Evolutionary conservation across 2,113 vertebrate species (phyloP).

Genomic region (Tichodroma muraria): DNA sequence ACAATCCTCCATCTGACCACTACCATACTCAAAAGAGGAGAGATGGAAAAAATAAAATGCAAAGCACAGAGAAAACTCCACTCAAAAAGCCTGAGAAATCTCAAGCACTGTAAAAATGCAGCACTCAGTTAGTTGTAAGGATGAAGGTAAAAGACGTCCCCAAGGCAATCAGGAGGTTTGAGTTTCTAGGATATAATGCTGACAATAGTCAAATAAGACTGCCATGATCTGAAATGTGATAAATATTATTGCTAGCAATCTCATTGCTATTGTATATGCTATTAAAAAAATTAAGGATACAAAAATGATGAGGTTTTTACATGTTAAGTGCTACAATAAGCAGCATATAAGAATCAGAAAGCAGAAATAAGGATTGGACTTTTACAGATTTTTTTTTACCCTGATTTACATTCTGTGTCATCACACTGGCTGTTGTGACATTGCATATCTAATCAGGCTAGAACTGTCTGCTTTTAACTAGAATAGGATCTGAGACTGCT

Average conservation of each 20-base stretch:
- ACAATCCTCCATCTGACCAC: background rate
- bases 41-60: background rate
- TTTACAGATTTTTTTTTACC: background rate
- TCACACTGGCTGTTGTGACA: slow-evolving; percentile 32
- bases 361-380: background rate
- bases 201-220: slow-evolving; percentile 1
- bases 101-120: background rate
- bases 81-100: background rate
- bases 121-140: background rate
- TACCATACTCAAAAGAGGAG: background rate
- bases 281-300: background rate
- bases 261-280: background rate
- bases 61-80: background rate
- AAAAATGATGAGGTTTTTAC: background rate
- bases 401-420: slow-evolving; percentile 52
- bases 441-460: slow-evolving; percentile 47
- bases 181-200: slow-evolving; percentile 15
- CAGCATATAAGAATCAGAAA: background rate
- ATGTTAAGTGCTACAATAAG: background rate
- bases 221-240: slow-evolving; percentile 6
- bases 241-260: background rate
- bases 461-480: background rate
- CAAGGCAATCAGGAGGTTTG: slow-evolving; percentile 26
- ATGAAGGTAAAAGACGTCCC: slow-evolving; percentile 13
- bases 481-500: slow-evolving; percentile 16